Evolutionary conservation across 2,113 vertebrate genomes (phyloP).

Genomic region (Pelecanoides urinatrix): DNA sequence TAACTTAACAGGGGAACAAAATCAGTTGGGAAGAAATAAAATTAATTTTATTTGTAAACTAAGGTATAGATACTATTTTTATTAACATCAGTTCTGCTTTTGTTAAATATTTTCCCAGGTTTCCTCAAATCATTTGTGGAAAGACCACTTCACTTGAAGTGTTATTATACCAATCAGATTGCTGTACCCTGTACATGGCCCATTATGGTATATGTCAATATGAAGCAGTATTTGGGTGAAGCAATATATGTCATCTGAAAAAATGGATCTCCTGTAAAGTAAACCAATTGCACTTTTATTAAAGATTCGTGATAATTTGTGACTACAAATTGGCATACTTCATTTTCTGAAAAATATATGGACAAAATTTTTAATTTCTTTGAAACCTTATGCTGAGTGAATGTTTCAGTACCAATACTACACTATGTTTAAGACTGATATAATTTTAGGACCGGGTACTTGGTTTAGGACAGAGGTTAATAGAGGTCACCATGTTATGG

Average conservation of each 20-base stretch:
- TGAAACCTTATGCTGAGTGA: neutral
- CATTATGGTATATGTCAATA: neutral
- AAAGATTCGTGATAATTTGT: neutral
- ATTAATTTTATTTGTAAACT: conserved; percentile 41
- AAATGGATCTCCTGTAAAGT: neutral
- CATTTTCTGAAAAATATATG: neutral
- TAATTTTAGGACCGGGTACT: neutral
- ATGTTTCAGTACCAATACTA: neutral
- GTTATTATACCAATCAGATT: neutral
- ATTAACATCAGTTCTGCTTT: neutral
- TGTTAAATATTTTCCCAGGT: neutral
- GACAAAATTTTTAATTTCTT: neutral
- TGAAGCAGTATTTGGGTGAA: neutral
- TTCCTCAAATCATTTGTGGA: neutral
- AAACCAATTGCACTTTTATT: neutral
- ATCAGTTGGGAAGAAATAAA: conserved; percentile 46
- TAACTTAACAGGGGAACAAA: conserved; percentile 41
- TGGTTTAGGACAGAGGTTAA: neutral
- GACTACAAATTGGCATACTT: neutral
- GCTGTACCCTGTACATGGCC: neutral
- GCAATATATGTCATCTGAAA: neutral
- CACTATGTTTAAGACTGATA: neutral
- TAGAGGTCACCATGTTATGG: neutral
- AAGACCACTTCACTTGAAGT: neutral
- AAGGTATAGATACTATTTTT: neutral